Conservation (phyloP, 2,797 vertebrate genomes). For the Meda fulgida region DNA sequence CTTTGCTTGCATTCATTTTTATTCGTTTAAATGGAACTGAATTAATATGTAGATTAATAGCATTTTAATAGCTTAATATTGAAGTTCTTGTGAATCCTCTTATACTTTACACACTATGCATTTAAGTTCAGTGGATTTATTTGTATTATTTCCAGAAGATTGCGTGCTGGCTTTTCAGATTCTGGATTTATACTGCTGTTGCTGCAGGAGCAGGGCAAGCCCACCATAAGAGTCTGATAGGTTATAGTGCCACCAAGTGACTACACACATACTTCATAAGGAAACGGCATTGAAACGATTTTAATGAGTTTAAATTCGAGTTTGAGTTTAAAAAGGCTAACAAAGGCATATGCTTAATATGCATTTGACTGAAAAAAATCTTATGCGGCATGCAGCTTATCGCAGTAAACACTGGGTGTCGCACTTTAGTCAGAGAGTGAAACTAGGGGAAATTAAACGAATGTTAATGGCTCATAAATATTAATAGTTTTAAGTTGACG, state of each 20-base stretch:
- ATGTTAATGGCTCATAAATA: not conserved
- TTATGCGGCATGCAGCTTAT: too few species aligned
- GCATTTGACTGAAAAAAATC: not conserved
- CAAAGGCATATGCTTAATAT: not conserved
- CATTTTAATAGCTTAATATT: not conserved
- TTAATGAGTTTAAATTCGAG: not conserved
- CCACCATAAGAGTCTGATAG: not conserved
- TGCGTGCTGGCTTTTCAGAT: not conserved
- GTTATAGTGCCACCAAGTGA: not conserved
- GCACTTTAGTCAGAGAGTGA: not conserved
- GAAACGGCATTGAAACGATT: not conserved
- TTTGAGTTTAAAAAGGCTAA: not conserved
- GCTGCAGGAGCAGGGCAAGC: not conserved
- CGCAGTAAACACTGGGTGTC: slow-evolving; percentile 13
- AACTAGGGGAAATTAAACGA: not conserved
- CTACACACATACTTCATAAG: not conserved
- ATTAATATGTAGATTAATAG: not conserved
- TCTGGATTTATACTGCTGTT: not conserved
- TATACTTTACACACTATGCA: not conserved
- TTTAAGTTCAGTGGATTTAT: not conserved
- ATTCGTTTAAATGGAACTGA: not conserved
- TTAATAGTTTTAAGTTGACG: not conserved
- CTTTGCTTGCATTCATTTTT: not conserved
- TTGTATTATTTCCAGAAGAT: not conserved
- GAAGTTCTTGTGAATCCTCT: not conserved